These are phyloP conservation scores for Umimayanthus kanabou DNA, from an alignment of 92 coral and sea anemone species.

Conservation along the genomic window DNA sequence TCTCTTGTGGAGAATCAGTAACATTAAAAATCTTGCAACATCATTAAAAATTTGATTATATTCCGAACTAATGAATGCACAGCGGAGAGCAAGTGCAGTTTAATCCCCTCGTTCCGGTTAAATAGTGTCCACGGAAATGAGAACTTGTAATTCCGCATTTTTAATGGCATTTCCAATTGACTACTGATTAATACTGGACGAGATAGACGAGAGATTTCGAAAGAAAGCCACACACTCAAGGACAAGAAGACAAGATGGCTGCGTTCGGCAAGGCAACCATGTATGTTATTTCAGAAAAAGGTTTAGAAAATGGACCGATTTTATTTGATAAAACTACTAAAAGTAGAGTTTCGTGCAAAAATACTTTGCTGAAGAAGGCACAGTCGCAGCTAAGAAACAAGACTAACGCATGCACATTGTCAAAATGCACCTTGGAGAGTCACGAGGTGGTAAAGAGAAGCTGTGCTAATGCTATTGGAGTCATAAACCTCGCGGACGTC, in stretches of 20 bases:
- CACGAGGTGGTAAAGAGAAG: neutral
- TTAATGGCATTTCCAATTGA: neutral
- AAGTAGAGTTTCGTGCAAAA: conserved; percentile 37
- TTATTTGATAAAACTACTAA: conserved; percentile 36
- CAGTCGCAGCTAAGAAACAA: neutral
- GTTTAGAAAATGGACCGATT: conserved; percentile 61
- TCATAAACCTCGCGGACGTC: neutral
- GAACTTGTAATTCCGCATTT: neutral
- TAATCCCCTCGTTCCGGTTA: neutral
- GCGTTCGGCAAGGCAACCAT: conserved; percentile 55
- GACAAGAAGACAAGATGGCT: conserved; percentile 2
- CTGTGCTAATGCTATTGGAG: neutral
- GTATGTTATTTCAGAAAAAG: conserved; percentile 76
- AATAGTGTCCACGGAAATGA: neutral
- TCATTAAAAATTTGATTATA: neutral
- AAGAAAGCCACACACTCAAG: neutral
- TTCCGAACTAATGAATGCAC: neutral
- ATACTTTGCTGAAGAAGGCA: neutral
- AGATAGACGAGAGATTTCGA: neutral
- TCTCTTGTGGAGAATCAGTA: neutral
- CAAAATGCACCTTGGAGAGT: neutral
- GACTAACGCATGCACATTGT: neutral
- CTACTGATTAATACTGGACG: neutral
- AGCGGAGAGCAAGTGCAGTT: neutral
- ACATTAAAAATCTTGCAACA: neutral